phyloP scores from a whole-genome alignment of 2,888 invertebrate species.

The Apodemia hepburni region DNA sequence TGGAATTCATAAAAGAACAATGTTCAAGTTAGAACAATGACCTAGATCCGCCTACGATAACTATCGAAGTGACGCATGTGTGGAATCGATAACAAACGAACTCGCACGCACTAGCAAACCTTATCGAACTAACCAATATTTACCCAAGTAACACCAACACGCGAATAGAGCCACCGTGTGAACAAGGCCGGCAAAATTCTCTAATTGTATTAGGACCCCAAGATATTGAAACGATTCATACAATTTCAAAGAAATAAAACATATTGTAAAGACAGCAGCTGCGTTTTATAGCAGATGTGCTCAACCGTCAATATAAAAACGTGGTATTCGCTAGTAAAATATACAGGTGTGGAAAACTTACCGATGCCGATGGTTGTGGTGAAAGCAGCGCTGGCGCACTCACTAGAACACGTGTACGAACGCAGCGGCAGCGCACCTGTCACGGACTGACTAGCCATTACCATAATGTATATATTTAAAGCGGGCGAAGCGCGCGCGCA shows the following conservation, averaged over 20 bases:
- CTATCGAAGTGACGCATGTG: slow-evolving; percentile 75
- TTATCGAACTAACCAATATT: slow-evolving; percentile 67
- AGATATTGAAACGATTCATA: slow-evolving; percentile 48
- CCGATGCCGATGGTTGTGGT: slow-evolving; percentile 43
- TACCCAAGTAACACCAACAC: slow-evolving; percentile 64
- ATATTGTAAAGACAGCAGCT: slow-evolving; percentile 62
- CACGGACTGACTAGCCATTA: slow-evolving; percentile 74
- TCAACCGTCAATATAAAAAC: slow-evolving; percentile 54
- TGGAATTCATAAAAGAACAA: slow-evolving; percentile 64
- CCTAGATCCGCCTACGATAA: slow-evolving; percentile 75
- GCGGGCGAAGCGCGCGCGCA: slow-evolving; percentile 69
- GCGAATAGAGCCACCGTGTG: slow-evolving; percentile 59
- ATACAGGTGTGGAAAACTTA: slow-evolving; percentile 46
- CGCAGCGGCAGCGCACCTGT: slow-evolving; percentile 75
- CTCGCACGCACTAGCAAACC: slow-evolving; percentile 66
- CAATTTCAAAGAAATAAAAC: slow-evolving; percentile 47
- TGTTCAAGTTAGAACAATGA: slow-evolving; percentile 46
- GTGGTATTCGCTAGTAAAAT: slow-evolving; percentile 35
- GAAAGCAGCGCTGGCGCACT: slow-evolving; percentile 64
- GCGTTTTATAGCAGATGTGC: slow-evolving; percentile 71
- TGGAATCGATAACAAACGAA: slow-evolving; percentile 75
- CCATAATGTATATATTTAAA: slow-evolving; percentile 61
- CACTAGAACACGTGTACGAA: slow-evolving; percentile 78
- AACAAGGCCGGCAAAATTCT: slow-evolving; percentile 43
- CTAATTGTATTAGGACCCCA: slow-evolving; percentile 58